Evolutionary conservation across 2,113 vertebrate genomes (phyloP), one percentile per base, ranked within the genome.

Genomic region (Thymallus thymallus): DNA sequence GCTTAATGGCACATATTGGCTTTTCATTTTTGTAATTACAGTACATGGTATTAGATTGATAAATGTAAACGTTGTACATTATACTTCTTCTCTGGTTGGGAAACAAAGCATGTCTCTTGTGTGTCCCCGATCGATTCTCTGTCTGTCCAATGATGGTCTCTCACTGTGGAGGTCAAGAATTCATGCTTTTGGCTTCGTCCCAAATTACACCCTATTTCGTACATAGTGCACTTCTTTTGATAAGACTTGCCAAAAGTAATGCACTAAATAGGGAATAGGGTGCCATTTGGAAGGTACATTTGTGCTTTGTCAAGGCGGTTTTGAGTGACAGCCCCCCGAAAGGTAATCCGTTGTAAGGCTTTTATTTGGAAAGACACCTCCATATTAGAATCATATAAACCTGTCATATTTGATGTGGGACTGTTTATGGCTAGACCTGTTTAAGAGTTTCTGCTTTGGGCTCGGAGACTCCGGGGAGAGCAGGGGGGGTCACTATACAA

Each of bases 1-100:
- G 68, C 30, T 55, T 67, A 62, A 77, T 32, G 56, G 74, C 82
- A 80, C 80, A 71, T 22, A 1, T 12, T 77, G 71, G 85, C 71
- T 85, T 82, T 78, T 79, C 14, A 35, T 84, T 72, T 84, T 72
- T 78, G 80, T 84, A 75, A 71, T 13, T 63, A 77, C 79, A 51
- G 48, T 51, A 75, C 14, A 29, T 3, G 14, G 30, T 80, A 26
- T 85, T 68, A 79, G 80, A 87, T 72, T 78, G 71, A 83, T 88
- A 81, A 77, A 82, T 86, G 82, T 84, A 82, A 83, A 76, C 71
- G 74, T 82, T 10, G 77, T 82, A 80, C 82, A 84, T 87, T 76
- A 73, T 75, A 84, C 76, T 83, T 76, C 76, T 75, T 85, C 76
- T 83, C 70, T 74, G 74, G 74, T 81, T 73, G 80, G 84, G 75